Evolutionary conservation across 1,140 invertebrate species (phyloP), one percentile per base, ranked within the genome.

Genomic region (Pteromalus puparum): DNA sequence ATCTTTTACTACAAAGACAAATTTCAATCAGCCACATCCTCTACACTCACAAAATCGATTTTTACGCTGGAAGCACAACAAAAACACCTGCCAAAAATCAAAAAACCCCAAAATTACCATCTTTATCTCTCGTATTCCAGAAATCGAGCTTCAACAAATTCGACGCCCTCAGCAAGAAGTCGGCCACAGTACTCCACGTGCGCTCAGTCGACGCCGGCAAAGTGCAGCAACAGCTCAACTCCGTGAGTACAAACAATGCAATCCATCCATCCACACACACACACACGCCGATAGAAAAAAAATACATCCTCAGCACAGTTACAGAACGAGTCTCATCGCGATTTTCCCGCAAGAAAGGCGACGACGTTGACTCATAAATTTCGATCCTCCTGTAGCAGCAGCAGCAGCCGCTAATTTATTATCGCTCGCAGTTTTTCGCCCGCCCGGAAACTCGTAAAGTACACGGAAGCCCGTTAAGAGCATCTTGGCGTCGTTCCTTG

Each of bases 101-200:
- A 61, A 61, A 7, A 18, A 53, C 48, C 34, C 34, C 6, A 12
- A 18, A 3, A 21, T 61, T 18, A 61, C 5, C 53, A 61, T 10
- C 88, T 81, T 82, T 61, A 74, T 86, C 82, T 87, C 76, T 84
- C 85, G 30, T 34, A 88, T 94, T 94, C 46, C 93, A 97, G 96
- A 96, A 96, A 94, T 96, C 95, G 86, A 96, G 96, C 92, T 96
- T 96, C 90, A 96, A 94, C 87, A 96, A 96, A 93, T 96, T 96
- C 91, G 95, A 96, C 89, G 94, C 95, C 79, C 91, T 96, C 53
- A 94, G 94, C 88, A 96, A 96, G 92, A 96, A 96, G 90, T 94
- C 95, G 86, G 10, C 70, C 5, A 26, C 81, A 13, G 92, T 95
- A 28, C 93, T 96, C 21, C 95, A 96, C 91, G 94, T 95, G 81